Evolutionary conservation across 1,140 invertebrate genomes (phyloP).

Genomic region (Muscidifurax raptorellus): DNA sequence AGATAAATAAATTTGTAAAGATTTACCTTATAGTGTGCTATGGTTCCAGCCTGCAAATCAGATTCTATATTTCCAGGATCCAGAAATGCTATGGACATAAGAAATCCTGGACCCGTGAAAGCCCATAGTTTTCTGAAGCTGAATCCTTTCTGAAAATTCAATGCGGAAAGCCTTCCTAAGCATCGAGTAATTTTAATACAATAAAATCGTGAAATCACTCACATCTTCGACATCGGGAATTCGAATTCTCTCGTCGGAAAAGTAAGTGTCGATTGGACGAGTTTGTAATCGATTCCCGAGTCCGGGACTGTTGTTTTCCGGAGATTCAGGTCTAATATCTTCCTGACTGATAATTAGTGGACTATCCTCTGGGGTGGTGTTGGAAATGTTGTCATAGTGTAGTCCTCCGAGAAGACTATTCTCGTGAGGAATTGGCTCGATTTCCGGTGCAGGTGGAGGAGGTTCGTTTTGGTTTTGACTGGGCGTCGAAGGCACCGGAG

Average conservation of each 20-base stretch:
- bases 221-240: conserved; percentile 14
- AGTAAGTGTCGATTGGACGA: neutral
- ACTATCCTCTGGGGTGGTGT: neutral
- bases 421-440: neutral
- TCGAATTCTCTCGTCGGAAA: conserved; percentile 19
- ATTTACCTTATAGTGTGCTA: conserved; percentile 86
- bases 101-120: conserved; percentile 93
- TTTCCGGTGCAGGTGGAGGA: no score
- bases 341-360: neutral
- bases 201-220: neutral
- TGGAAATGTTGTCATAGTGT: neutral
- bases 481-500: neutral
- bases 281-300: neutral
- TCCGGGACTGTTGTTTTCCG: neutral
- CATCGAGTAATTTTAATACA: neutral
- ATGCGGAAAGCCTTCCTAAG: neutral
- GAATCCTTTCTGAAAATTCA: conserved; percentile 74
- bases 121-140: conserved; percentile 94
- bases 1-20: neutral
- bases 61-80: conserved; percentile 97
- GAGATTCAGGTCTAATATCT: neutral
- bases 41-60: conserved; percentile 89
- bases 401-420: neutral
- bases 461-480: neutral
- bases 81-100: conserved; percentile 95